Conservation (phyloP, 23 tunicate genomes). For the Aplidium turbinatum region DNA sequence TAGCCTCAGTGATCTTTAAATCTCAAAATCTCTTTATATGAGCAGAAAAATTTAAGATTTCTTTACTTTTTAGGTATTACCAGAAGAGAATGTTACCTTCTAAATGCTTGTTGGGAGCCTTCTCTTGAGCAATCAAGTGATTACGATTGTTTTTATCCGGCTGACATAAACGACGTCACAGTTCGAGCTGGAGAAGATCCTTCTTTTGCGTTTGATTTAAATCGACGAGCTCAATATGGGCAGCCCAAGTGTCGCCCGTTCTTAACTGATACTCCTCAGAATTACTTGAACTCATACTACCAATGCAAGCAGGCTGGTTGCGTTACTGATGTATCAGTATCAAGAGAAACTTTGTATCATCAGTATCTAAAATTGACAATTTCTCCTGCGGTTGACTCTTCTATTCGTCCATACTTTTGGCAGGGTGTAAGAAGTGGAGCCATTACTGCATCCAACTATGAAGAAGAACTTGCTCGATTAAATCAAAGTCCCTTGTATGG, state of each 20-base stretch:
- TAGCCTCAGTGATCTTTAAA: no score
- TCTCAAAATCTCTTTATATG: no score
- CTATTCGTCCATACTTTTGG: slow-evolving; percentile 41
- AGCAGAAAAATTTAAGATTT: no score
- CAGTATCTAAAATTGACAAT: not conserved
- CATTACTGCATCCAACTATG: slow-evolving; percentile 45
- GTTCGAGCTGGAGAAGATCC: not conserved
- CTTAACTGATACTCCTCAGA: slow-evolving; percentile 17
- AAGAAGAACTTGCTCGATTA: slow-evolving; percentile 26
- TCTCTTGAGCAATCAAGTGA: not conserved
- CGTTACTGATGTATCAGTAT: slow-evolving; percentile 19
- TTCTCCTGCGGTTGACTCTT: slow-evolving; percentile 9
- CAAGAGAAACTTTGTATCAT: slow-evolving; percentile 13
- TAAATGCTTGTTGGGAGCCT: slow-evolving; percentile 38
- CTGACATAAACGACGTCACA: not conserved
- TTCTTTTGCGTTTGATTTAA: not conserved
- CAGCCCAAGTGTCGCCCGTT: slow-evolving; percentile 18
- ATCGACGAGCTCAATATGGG: not conserved
- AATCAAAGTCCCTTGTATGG: not conserved
- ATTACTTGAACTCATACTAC: slow-evolving; percentile 41
- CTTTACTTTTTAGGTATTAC: no score
- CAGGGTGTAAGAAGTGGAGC: slow-evolving; percentile 7
- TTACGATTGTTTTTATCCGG: slow-evolving; percentile 3
- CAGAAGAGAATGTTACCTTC: slow-evolving; percentile 32
- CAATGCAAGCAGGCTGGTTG: slow-evolving; percentile 62